These are phyloP conservation scores for Holothuria glaberrima DNA, from an alignment of 35 echinoderm and acorn worm species.

Conservation along the genomic window DNA sequence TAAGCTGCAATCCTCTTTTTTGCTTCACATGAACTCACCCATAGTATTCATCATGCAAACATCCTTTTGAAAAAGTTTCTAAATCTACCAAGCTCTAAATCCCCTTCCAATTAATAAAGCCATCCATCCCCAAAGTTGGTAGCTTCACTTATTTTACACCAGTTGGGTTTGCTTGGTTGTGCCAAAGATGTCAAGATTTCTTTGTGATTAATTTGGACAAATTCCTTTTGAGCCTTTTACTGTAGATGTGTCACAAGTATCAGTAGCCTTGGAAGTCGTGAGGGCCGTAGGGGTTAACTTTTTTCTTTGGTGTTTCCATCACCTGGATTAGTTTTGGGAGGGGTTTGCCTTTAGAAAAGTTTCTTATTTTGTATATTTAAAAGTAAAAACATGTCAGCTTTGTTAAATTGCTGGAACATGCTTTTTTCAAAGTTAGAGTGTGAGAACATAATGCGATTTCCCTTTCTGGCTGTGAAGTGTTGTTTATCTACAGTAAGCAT, in stretches of 20 bases:
- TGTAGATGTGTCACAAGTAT: not conserved
- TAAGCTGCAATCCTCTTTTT: not conserved
- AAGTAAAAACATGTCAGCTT: too few species aligned
- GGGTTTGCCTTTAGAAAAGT: too few species aligned
- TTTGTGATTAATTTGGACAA: constrained; percentile 37
- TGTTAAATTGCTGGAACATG: too few species aligned
- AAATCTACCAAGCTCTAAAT: not conserved
- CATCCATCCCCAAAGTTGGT: constrained; percentile 19
- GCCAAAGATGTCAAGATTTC: not conserved
- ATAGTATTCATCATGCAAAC: constrained; percentile 18
- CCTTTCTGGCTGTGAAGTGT: too few species aligned
- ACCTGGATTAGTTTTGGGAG: too few species aligned
- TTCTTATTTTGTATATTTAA: too few species aligned
- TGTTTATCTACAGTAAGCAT: too few species aligned
- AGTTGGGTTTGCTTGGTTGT: too few species aligned
- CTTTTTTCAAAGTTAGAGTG: too few species aligned
- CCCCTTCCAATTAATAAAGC: constrained; percentile 22
- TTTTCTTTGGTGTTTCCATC: too few species aligned
- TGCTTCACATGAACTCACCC: constrained; percentile 3
- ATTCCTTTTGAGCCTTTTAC: constrained; percentile 6
- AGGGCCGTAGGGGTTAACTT: not conserved
- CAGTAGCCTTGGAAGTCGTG: constrained; percentile 31
- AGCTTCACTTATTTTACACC: too few species aligned
- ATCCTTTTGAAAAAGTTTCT: not conserved
- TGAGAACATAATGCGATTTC: too few species aligned